phyloP scores from a whole-genome alignment of 1,140 invertebrate genomes.

The Heliconius nattereri region DNA sequence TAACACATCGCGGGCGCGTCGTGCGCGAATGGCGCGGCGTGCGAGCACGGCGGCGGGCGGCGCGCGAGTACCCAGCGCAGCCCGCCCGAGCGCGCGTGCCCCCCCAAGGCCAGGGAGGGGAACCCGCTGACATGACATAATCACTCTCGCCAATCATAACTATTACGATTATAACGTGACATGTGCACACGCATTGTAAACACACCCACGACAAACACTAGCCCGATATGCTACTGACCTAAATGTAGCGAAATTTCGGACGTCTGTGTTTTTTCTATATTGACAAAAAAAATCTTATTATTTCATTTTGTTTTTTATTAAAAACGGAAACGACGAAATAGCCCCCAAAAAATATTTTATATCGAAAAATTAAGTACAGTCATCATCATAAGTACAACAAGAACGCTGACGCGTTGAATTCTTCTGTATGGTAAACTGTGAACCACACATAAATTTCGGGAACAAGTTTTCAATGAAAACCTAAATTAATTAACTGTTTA shows the following conservation, averaged over 20 bases:
- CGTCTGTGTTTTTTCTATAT: neutral
- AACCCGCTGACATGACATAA: conserved; percentile 54
- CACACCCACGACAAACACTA: conserved; percentile 8
- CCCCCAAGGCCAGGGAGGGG: conserved; percentile 37
- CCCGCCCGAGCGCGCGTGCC: conserved; percentile 22
- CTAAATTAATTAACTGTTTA: neutral
- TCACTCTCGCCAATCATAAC: conserved; percentile 67
- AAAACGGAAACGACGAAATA: too few relatives aligned
- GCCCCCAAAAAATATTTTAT: too few relatives aligned
- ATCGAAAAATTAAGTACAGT: too few relatives aligned
- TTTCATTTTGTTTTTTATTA: too few relatives aligned
- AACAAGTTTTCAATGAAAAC: neutral
- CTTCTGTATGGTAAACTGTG: conserved; percentile 37
- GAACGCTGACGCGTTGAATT: conserved; percentile 47
- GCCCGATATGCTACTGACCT: conserved; percentile 8
- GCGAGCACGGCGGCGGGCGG: conserved; percentile 51
- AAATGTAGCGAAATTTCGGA: neutral
- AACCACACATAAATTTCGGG: neutral
- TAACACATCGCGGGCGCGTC: conserved; percentile 71
- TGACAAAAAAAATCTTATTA: too few relatives aligned
- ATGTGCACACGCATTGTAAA: conserved; percentile 46
- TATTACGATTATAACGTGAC: conserved; percentile 44
- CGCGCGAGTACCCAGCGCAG: conserved; percentile 48
- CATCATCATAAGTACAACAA: neutral
- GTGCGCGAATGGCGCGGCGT: conserved; percentile 50